Conservation (phyloP, 2,113 vertebrate species). For the Cavia porcellus region DNA sequence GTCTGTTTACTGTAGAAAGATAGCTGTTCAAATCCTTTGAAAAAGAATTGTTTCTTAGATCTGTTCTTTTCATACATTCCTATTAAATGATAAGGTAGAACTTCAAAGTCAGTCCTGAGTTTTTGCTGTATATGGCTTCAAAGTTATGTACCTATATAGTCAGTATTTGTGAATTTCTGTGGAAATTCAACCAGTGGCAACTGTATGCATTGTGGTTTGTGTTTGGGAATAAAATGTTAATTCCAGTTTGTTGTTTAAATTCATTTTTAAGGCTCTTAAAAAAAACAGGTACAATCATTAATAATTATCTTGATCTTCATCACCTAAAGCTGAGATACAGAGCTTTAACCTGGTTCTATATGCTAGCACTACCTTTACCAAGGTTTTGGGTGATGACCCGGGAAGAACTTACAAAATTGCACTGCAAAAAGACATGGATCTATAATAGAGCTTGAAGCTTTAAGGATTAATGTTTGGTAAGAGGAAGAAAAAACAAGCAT, state of each 20-base stretch:
- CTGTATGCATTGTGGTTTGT: background rate
- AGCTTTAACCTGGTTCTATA: background rate
- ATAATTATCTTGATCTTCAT: background rate
- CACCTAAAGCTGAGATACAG: background rate
- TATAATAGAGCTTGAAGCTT: background rate
- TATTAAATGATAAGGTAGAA: background rate
- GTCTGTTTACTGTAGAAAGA: background rate
- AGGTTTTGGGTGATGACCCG: background rate
- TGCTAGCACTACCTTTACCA: background rate
- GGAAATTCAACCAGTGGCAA: background rate
- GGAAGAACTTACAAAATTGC: background rate
- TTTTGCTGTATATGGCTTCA: background rate
- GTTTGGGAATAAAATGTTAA: constrained; percentile 62
- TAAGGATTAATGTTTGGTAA: background rate
- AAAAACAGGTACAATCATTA: background rate
- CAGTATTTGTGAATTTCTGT: background rate
- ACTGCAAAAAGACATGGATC: background rate
- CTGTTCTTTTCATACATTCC: background rate
- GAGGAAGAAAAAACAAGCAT: background rate
- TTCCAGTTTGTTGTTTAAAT: constrained; percentile 53
- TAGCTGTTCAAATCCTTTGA: constrained; percentile 11
- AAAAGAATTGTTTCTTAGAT: background rate
- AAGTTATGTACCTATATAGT: background rate
- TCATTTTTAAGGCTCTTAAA: background rate
- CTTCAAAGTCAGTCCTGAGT: background rate